phyloP scores from a whole-genome alignment of 2,888 invertebrate species.

The Stenoptilia bipunctidactyla region DNA sequence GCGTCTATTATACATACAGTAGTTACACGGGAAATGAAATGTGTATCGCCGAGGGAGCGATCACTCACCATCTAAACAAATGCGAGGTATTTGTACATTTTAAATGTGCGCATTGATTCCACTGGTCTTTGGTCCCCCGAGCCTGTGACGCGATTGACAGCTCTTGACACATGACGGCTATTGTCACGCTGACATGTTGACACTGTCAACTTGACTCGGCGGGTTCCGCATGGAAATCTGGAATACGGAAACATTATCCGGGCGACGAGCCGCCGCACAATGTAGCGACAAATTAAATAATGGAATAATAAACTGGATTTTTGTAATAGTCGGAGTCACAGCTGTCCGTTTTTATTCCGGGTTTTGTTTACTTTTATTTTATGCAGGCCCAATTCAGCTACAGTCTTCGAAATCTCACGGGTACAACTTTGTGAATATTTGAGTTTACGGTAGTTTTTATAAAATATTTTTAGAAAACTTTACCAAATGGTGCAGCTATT shows the following conservation, averaged over 20 bases:
- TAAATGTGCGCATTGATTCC: constrained; percentile 33
- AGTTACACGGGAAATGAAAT: constrained; percentile 15
- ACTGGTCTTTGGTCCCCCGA: constrained; percentile 36
- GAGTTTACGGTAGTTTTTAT: too few relatives aligned
- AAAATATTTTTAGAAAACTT: too few relatives aligned
- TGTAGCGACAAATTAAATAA: constrained; percentile 68
- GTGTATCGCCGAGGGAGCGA: constrained; percentile 37
- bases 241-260: constrained; percentile 64
- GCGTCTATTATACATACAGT: not conserved
- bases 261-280: constrained; percentile 33
- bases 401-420: not conserved
- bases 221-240: constrained; percentile 57
- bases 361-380: constrained; percentile 25
- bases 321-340: constrained; percentile 28
- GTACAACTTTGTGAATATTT: too few relatives aligned
- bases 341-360: constrained; percentile 30
- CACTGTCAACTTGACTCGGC: constrained; percentile 68
- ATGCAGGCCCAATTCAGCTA: not conserved
- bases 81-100: constrained; percentile 37
- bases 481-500: too few relatives aligned
- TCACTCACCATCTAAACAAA: constrained; percentile 39
- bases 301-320: constrained; percentile 50
- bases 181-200: constrained; percentile 67
- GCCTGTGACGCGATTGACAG: constrained; percentile 47
- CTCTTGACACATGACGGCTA: constrained; percentile 57